Percentiles rank a stretch among this genome's conserved stretches.
phyloP scores from a whole-genome alignment of 2,113 vertebrate genomes.

The Perca schrenkii region DNA sequence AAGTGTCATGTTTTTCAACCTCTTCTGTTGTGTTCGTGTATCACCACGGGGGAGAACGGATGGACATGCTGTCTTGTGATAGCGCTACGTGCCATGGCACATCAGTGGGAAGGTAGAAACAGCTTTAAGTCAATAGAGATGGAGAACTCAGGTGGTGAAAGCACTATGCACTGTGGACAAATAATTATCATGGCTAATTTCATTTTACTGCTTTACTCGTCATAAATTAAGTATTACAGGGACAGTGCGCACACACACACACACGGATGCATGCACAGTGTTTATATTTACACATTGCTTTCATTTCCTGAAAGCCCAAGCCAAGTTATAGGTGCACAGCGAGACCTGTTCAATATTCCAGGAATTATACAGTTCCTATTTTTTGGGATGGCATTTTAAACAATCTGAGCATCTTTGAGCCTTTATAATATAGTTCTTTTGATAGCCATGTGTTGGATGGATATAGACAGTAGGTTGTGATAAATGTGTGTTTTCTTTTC shows the following conservation, averaged over 20 bases:
- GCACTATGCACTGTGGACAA: slow-evolving; percentile 21
- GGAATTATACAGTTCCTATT: slow-evolving; percentile 15
- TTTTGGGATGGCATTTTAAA: background rate
- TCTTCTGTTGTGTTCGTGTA: slow-evolving; percentile 20
- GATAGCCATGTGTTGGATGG: background rate
- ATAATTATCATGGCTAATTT: slow-evolving; percentile 58
- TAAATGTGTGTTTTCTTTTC: background rate
- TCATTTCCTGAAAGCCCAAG: slow-evolving; percentile 69
- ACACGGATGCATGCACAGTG: background rate
- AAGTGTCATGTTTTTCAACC: slow-evolving; percentile 19
- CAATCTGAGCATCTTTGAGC: background rate
- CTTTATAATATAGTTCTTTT: background rate
- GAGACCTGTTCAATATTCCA: slow-evolving; percentile 56
- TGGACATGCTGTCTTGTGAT: slow-evolving; percentile 7
- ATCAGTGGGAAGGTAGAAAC: slow-evolving; percentile 29
- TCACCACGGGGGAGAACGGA: slow-evolving; percentile 14
- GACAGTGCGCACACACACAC: slow-evolving; percentile 2
- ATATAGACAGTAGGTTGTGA: background rate
- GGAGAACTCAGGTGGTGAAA: background rate
- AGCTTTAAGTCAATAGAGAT: background rate
- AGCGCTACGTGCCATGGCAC: slow-evolving; percentile 11
- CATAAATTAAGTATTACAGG: slow-evolving; percentile 21
- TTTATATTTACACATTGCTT: slow-evolving; percentile 56
- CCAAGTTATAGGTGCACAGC: slow-evolving; percentile 1
- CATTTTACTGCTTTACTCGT: slow-evolving; percentile 42